A percentile compares a stretch with the other conserved stretches of the same genome.
These are phyloP conservation scores for Aphelocoma coerulescens DNA, from an alignment of 2,113 vertebrate species.

Conservation along the genomic window DNA sequence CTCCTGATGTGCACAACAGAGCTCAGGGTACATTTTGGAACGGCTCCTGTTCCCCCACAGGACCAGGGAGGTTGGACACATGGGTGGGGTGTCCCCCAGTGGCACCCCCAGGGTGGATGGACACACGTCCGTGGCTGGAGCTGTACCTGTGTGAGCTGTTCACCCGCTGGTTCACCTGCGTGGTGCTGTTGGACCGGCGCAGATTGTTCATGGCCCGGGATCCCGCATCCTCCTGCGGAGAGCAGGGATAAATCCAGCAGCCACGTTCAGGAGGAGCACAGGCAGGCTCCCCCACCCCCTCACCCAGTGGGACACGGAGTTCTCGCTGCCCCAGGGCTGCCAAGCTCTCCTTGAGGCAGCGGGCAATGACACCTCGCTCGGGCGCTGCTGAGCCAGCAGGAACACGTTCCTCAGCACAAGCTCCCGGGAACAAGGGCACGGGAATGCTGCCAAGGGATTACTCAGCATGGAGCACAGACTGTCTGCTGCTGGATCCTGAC, in stretches of 20 bases:
- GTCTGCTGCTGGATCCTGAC: not conserved
- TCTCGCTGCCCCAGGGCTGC: not conserved
- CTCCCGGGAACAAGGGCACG: not conserved
- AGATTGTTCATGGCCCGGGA: constrained; percentile 90
- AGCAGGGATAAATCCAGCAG: not conserved
- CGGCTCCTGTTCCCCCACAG: not conserved
- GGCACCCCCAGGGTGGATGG: accelerated
- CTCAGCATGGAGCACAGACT: not conserved
- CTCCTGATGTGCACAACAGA: accelerated
- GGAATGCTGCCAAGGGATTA: not conserved
- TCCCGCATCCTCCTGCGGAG: constrained; percentile 70
- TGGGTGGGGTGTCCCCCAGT: not conserved
- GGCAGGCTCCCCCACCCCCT: not conserved
- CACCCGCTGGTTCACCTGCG: constrained; percentile 83
- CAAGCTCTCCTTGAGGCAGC: not conserved
- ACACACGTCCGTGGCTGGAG: accelerated
- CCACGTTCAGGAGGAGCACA: accelerated
- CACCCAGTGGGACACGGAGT: accelerated
- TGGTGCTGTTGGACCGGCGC: constrained; percentile 88
- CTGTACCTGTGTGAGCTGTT: constrained; percentile 73
- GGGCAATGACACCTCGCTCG: not conserved
- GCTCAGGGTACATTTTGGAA: no score
- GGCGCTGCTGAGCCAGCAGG: not conserved
- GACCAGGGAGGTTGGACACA: not conserved
- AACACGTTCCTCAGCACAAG: not conserved